Conservation (phyloP, 2,888 invertebrate genomes). For the Brachylomia viminalis region DNA sequence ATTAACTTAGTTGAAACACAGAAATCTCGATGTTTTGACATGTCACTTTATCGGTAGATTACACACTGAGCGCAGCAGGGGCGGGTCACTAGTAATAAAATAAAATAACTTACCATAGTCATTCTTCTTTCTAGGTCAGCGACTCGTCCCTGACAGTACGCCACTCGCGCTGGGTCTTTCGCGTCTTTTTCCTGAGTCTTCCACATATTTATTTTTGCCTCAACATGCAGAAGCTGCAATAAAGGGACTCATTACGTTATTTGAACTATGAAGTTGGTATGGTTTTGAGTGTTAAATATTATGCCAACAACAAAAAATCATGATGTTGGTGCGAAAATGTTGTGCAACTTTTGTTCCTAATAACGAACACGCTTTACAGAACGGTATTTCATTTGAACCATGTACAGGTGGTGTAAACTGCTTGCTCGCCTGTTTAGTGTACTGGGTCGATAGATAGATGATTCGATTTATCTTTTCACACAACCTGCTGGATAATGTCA, state of each 20-base stretch:
- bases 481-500: neutral
- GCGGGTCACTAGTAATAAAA: neutral
- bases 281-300: neutral
- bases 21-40: neutral
- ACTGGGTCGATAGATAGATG: neutral
- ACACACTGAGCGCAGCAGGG: neutral
- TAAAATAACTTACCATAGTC: slow-evolving; percentile 72
- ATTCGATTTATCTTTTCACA: neutral
- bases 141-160: slow-evolving; percentile 81
- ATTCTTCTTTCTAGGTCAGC: slow-evolving; percentile 74
- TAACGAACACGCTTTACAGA: neutral
- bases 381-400: neutral
- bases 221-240: slow-evolving; percentile 80
- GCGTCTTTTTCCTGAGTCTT: slow-evolving; percentile 75
- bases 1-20: neutral
- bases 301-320: neutral
- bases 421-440: neutral
- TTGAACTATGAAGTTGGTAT: neutral
- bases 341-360: neutral
- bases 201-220: slow-evolving; percentile 87
- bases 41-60: neutral
- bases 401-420: neutral
- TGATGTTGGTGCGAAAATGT: neutral
- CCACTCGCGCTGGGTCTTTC: slow-evolving; percentile 80
- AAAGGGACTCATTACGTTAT: neutral